Evolutionary conservation across 2,888 invertebrate genomes (phyloP).

Genomic region (Strigamia maritima): DNA sequence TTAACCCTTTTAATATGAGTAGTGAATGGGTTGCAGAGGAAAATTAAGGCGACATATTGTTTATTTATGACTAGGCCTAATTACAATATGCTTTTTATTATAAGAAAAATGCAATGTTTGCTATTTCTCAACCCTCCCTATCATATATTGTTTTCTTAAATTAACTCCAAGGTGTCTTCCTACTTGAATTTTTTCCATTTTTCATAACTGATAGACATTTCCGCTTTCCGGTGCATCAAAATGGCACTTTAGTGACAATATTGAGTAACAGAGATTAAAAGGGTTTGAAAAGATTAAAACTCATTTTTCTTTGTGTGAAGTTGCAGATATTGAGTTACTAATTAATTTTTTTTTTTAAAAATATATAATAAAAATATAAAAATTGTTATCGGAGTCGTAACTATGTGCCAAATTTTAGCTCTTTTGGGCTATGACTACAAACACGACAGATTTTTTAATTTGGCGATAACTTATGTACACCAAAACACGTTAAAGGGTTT

Average conservation of each 20-base stretch:
- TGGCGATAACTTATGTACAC: no score
- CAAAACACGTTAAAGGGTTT: no score
- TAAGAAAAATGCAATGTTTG: neutral
- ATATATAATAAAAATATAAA: no score
- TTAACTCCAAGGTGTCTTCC: neutral
- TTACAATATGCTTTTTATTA: neutral
- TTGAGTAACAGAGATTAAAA: neutral
- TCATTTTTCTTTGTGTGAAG: neutral
- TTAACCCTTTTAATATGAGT: conserved; percentile 7
- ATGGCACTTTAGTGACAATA: neutral
- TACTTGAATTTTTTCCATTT: neutral
- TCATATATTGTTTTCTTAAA: neutral
- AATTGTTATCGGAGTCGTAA: no score
- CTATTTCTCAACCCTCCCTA: neutral
- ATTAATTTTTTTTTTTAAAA: no score
- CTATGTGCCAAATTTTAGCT: no score
- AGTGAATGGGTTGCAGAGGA: neutral
- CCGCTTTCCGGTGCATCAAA: neutral
- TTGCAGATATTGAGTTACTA: neutral
- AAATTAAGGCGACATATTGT: neutral
- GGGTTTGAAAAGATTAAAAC: neutral
- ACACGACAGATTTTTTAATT: no score
- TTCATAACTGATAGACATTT: neutral
- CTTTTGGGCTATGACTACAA: no score
- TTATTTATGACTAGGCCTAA: neutral